Percentiles rank a stretch among this genome's conserved stretches.
phyloP scores from a whole-genome alignment of 2,888 invertebrate species.

The Pandemis corylana region DNA sequence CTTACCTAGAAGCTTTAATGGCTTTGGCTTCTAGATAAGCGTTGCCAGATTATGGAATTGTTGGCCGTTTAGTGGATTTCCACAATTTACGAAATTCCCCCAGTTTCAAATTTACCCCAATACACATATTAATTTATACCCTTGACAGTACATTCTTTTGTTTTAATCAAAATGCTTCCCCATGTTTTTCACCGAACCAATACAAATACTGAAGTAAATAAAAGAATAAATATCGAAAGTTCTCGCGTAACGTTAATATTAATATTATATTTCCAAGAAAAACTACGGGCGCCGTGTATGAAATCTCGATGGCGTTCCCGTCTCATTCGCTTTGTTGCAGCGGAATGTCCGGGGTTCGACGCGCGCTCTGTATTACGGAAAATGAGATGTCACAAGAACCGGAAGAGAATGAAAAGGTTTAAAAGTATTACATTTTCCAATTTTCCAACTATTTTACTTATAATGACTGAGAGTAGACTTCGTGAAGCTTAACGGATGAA shows the following conservation, averaged over 20 bases:
- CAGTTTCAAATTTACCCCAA: too few species aligned
- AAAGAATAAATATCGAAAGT: background rate
- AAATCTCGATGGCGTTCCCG: background rate
- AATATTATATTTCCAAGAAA: conserved; percentile 3
- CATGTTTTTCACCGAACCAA: background rate
- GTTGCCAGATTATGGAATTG: too few species aligned
- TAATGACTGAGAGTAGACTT: too few species aligned
- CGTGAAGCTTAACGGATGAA: too few species aligned
- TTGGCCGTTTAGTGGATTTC: too few species aligned
- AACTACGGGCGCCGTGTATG: background rate
- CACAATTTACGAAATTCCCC: too few species aligned
- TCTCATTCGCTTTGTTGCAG: background rate
- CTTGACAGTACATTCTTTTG: too few species aligned
- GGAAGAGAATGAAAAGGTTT: background rate
- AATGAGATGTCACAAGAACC: background rate
- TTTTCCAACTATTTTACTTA: too few species aligned
- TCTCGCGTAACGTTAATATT: background rate
- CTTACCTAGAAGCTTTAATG: too few species aligned
- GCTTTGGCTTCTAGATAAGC: too few species aligned
- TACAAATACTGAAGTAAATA: background rate
- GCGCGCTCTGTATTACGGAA: background rate
- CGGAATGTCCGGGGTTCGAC: background rate
- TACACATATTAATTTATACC: too few species aligned
- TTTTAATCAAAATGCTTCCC: background rate
- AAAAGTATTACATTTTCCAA: background rate